Conservation (phyloP, 2,888 invertebrate species). For the Tetranychus truncatus region DNA sequence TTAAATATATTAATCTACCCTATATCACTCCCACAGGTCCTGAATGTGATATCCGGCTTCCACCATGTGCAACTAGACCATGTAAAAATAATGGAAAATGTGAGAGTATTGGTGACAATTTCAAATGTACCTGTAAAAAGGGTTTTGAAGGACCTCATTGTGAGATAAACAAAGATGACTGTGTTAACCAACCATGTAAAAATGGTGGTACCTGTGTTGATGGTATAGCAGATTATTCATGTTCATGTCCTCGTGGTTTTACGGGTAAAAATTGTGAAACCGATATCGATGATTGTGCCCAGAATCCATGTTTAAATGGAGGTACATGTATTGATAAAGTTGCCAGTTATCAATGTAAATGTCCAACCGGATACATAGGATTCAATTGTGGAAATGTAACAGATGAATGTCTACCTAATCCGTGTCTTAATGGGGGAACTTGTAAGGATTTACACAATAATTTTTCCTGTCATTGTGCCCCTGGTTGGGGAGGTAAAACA, state of each 20-base stretch:
- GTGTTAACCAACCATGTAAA: conserved; percentile 50
- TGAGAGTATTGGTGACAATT: conserved; percentile 64
- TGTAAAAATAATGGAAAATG: conserved; percentile 80
- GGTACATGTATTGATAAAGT: conserved; percentile 60
- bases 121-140: conserved; percentile 24
- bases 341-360: conserved; percentile 37
- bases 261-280: conserved; percentile 29
- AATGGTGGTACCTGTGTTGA: conserved; percentile 76
- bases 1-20: neutral
- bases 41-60: conserved; percentile 45
- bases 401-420: conserved; percentile 12
- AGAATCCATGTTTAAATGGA: conserved; percentile 48
- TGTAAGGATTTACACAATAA: conserved; percentile 45
- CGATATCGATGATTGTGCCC: conserved; percentile 59
- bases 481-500: conserved; percentile 44
- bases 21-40: conserved; percentile 26
- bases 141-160: conserved; percentile 30
- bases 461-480: conserved; percentile 27
- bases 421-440: conserved; percentile 38
- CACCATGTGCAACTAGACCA: conserved; percentile 62
- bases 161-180: conserved; percentile 38
- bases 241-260: conserved; percentile 48
- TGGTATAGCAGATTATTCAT: conserved; percentile 66
- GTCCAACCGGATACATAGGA: conserved; percentile 20
- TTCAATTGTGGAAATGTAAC: conserved; percentile 18